These are phyloP conservation scores for Nycticorax nycticorax DNA, from an alignment of 2,113 vertebrate genomes.

Conservation along the genomic window DNA sequence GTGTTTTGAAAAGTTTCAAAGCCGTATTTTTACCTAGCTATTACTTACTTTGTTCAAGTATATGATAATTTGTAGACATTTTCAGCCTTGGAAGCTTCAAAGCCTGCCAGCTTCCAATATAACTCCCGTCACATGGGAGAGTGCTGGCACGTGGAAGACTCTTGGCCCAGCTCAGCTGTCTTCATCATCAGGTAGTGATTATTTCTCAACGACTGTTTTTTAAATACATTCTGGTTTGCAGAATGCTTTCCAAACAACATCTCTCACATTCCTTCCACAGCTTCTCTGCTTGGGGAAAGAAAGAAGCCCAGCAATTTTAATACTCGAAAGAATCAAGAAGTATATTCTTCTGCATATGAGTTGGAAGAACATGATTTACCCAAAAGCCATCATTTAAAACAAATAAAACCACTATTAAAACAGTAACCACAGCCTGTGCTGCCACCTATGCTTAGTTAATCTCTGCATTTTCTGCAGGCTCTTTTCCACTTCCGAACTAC, in stretches of 20 bases:
- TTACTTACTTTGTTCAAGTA: background rate
- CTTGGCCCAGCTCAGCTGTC: conserved; percentile 27
- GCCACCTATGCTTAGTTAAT: conserved; percentile 45
- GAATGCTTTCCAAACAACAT: conserved; percentile 31
- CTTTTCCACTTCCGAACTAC: background rate
- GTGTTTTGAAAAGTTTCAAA: background rate
- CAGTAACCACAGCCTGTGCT: conserved; percentile 41
- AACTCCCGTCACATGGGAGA: background rate
- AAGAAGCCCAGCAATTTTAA: background rate
- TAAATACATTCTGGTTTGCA: conserved; percentile 44
- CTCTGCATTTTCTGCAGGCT: background rate
- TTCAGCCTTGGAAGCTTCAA: background rate
- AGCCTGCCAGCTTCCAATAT: background rate
- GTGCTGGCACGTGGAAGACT: background rate
- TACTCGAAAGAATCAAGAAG: background rate
- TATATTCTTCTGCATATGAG: background rate
- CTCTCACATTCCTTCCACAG: conserved; percentile 29
- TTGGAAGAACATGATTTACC: background rate
- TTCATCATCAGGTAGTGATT: conserved; percentile 55
- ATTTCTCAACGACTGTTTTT: conserved; percentile 46
- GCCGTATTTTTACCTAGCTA: background rate
- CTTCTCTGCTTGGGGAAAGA: background rate
- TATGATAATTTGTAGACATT: background rate
- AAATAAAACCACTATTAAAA: conserved; percentile 26
- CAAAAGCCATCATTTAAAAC: background rate